Evolutionary conservation across 2,797 vertebrate genomes (phyloP).

Genomic region (Mus minutoides): DNA sequence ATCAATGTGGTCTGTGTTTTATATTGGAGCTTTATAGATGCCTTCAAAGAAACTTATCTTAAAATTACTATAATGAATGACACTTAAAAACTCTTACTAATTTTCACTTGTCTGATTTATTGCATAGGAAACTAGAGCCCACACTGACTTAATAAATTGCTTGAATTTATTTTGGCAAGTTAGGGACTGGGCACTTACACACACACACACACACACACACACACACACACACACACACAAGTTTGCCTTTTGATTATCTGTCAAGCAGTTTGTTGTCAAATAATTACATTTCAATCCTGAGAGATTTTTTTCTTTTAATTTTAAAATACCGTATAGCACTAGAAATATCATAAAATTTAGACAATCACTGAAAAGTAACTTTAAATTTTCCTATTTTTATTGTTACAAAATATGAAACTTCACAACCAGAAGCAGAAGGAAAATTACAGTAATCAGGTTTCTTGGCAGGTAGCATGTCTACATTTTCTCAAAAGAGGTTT

Average conservation of each 20-base stretch:
- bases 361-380: neutral
- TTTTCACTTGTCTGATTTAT: conserved; percentile 46
- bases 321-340: neutral
- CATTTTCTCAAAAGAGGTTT: conserved; percentile 52
- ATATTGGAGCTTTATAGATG: neutral
- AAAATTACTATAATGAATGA: neutral
- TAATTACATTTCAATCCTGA: conserved; percentile 33
- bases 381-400: conserved; percentile 41
- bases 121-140: neutral
- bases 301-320: neutral
- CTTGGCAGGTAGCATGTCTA: neutral
- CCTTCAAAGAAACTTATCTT: neutral
- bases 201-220: too few relatives aligned
- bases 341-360: neutral
- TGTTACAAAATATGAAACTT: conserved; percentile 53
- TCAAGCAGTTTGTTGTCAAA: conserved; percentile 23
- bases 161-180: neutral
- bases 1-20: neutral
- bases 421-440: conserved; percentile 40
- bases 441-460: conserved; percentile 31
- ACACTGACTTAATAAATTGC: neutral
- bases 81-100: conserved; percentile 29
- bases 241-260: neutral
- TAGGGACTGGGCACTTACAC: neutral
- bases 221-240: too few relatives aligned